Evolutionary conservation across 2,113 vertebrate genomes (phyloP), one percentile per base, ranked within the genome.

Genomic region (Poeciliopsis prolifica): DNA sequence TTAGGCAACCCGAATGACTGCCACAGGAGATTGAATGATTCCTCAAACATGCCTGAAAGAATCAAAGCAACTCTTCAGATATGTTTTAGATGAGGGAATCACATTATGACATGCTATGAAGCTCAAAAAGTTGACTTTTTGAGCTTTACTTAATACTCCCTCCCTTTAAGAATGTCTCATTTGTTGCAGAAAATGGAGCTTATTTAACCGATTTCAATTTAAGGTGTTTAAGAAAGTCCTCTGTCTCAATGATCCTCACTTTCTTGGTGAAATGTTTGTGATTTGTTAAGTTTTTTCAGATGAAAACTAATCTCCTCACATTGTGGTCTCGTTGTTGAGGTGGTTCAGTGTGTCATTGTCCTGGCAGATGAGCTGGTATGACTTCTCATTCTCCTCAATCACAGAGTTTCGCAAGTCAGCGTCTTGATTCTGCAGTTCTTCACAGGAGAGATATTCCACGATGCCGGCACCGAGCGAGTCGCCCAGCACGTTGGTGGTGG

Each of bases 381-480:
- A 93, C 88, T 96, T 96, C 79, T 96, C 91, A 5, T 93, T 95
- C 81, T 96, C 95, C 85, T 96, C 92, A 26, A 93, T 87, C 60
- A 94, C 95, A 28, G 95, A 96, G 88, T 96, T 96, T 78, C 89
- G 91, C 14, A 95, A 93, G 73, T 97, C 96, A 0, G 94, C 92
- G 48, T 97, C 96, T 78, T 95, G 95, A 0, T 85, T 90, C 33
- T 96, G 95, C 74, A 99, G 94, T 88, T 99, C 98, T 2, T 87
- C 89, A 12, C 95, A 95, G 31, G 97, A 99, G 35, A 99, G 94
- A 42, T 99, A 96, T 79, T 97, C 97, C 83, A 99, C 94, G 0
- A 99, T 97, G 0, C 97, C 97, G 0, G 97, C 97, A 12, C 97
- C 98, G 1, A 99, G 92, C 0, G 98, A 98, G 69, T 99, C 98